These are phyloP conservation scores for Perognathus longimembris DNA, from an alignment of 2,113 vertebrate genomes.

Conservation along the genomic window DNA sequence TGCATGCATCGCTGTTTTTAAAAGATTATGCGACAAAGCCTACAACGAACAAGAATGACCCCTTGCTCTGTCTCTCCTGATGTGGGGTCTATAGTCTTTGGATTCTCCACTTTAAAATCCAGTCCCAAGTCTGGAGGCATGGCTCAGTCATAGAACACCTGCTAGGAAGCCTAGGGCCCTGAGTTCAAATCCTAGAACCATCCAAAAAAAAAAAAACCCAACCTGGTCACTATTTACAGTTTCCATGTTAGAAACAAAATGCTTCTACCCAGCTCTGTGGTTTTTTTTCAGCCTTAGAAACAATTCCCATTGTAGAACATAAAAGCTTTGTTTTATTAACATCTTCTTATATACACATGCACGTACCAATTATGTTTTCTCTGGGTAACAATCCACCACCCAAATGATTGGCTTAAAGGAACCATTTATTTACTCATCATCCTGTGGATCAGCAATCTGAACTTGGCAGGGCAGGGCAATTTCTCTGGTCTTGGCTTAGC, in stretches of 20 bases:
- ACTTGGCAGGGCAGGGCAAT: neutral
- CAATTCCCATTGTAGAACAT: neutral
- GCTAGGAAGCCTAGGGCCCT: too few species aligned
- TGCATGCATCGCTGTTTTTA: neutral
- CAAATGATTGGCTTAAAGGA: neutral
- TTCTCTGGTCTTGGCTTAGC: neutral
- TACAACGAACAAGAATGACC: neutral
- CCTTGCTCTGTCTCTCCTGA: neutral
- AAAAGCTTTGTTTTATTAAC: neutral
- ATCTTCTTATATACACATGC: neutral
- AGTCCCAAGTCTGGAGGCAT: too few species aligned
- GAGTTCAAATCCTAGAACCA: neutral
- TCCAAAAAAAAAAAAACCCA: too few species aligned
- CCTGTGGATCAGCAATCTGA: neutral
- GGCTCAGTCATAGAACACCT: too few species aligned
- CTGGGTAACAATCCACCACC: slow-evolving; percentile 23
- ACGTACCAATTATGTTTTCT: neutral
- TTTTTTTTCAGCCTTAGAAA: neutral
- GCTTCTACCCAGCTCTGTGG: neutral
- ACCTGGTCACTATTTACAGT: neutral
- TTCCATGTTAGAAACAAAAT: neutral
- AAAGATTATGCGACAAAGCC: neutral
- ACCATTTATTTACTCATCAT: neutral
- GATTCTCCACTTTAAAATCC: neutral
- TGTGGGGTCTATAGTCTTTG: neutral